Percentiles rank a stretch among this genome's conserved stretches.
Evolutionary conservation across 2,888 invertebrate genomes (phyloP).

Genomic region (Xestia xanthographa): DNA sequence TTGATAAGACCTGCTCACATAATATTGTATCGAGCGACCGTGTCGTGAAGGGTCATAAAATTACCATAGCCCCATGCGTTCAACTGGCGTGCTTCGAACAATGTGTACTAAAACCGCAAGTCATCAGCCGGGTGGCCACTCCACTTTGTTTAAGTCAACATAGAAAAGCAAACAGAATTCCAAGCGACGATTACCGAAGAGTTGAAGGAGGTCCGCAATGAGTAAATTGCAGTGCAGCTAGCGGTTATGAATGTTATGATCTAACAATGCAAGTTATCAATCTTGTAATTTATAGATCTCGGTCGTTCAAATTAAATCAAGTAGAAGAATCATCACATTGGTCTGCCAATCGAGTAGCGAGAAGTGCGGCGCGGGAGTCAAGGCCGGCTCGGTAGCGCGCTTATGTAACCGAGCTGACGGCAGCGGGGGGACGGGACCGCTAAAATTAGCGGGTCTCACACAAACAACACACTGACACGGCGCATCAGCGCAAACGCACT

Average conservation of each 20-base stretch:
- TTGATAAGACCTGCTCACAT: conserved; percentile 25
- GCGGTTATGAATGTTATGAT: conserved; percentile 41
- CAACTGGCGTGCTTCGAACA: conserved; percentile 58
- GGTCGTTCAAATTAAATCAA: conserved; percentile 58
- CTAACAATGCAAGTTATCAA: conserved; percentile 59
- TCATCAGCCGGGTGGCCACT: conserved; percentile 61
- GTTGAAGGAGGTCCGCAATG: conserved; percentile 27
- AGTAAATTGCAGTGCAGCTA: conserved; percentile 48
- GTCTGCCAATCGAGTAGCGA: conserved; percentile 77
- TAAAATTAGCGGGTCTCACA: conserved; percentile 88
- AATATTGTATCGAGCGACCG: conserved; percentile 38
- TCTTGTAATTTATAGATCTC: conserved; percentile 59
- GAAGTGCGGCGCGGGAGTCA: conserved; percentile 88
- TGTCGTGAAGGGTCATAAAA: conserved; percentile 57
- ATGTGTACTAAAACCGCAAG: conserved; percentile 71
- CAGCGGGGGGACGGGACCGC: conserved; percentile 83
- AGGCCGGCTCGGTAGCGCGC: conserved; percentile 85
- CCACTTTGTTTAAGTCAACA: conserved; percentile 34
- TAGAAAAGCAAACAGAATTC: conserved; percentile 49
- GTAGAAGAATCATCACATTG: conserved; percentile 70
- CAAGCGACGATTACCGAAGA: conserved; percentile 22
- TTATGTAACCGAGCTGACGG: conserved; percentile 81
- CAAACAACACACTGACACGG: conserved; percentile 82
- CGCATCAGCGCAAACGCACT: conserved; percentile 75
- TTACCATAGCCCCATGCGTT: conserved; percentile 66